A percentile compares a stretch with the other conserved stretches of the same genome.
phyloP scores from a whole-genome alignment of 2,113 vertebrate species.

The Taxidea taxus region DNA sequence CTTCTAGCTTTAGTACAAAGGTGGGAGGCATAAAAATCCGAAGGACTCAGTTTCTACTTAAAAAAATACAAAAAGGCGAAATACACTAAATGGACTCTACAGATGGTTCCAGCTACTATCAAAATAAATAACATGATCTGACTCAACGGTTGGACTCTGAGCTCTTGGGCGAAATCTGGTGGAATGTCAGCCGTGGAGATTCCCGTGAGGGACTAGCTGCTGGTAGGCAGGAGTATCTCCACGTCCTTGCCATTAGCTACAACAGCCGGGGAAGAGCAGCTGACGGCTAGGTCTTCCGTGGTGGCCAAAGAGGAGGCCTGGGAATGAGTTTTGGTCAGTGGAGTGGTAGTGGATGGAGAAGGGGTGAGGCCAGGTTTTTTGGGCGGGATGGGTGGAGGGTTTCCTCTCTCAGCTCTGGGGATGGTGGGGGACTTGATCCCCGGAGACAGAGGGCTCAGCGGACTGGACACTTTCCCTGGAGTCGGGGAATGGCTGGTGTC shows the following conservation, averaged over 20 bases:
- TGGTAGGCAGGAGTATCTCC: slow-evolving; percentile 92
- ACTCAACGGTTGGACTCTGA: slow-evolving; percentile 73
- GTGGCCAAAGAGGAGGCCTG: slow-evolving; percentile 60
- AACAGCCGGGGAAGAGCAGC: slow-evolving; percentile 83
- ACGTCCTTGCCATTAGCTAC: slow-evolving; percentile 91
- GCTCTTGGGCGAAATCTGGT: slow-evolving; percentile 63
- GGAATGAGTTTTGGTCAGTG: slow-evolving; percentile 81
- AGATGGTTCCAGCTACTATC: slow-evolving; percentile 80
- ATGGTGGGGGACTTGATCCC: slow-evolving; percentile 93
- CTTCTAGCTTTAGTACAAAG: slow-evolving; percentile 78
- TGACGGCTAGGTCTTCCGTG: slow-evolving; percentile 84
- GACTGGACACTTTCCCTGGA: slow-evolving; percentile 85
- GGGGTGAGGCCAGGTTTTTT: slow-evolving; percentile 96
- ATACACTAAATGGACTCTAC: slow-evolving; percentile 79
- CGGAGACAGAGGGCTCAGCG: slow-evolving; percentile 84
- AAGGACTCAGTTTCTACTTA: slow-evolving; percentile 75
- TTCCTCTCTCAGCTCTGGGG: slow-evolving; percentile 91
- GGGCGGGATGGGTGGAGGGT: slow-evolving; percentile 95
- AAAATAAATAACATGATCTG: slow-evolving; percentile 88
- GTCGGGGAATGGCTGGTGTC: slow-evolving; percentile 81
- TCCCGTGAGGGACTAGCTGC: slow-evolving; percentile 82
- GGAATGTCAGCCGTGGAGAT: slow-evolving; percentile 74
- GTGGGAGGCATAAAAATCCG: slow-evolving; percentile 78
- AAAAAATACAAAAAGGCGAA: slow-evolving; percentile 73
- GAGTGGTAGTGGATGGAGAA: slow-evolving; percentile 85